These are phyloP conservation scores for Bombylius major DNA, from an alignment of 2,888 invertebrate species.

Conservation along the genomic window DNA sequence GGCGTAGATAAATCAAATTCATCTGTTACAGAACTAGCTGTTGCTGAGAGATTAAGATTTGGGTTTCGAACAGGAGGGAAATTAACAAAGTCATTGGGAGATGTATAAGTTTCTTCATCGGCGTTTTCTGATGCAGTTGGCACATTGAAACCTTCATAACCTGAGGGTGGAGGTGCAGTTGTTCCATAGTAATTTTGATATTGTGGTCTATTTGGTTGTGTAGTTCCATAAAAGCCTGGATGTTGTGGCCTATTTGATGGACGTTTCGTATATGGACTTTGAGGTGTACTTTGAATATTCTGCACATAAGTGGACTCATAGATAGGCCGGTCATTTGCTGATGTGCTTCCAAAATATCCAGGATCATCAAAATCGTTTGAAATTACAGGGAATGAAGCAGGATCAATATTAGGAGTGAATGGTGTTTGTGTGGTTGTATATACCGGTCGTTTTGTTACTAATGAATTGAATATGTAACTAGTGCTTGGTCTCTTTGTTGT, in stretches of 20 bases:
- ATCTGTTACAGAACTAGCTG: conserved; percentile 40
- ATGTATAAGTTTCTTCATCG: conserved; percentile 48
- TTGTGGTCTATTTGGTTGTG: conserved; percentile 24
- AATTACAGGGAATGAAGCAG: conserved; percentile 19
- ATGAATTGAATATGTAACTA: conserved; percentile 33
- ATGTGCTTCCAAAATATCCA: conserved; percentile 28
- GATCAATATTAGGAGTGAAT: not conserved
- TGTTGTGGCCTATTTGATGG: conserved; percentile 31
- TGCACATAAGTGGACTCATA: not conserved
- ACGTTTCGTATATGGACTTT: conserved; percentile 22
- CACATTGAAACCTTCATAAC: conserved; percentile 31
- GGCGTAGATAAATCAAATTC: conserved; percentile 62
- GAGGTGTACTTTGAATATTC: conserved; percentile 12
- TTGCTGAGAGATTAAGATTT: conserved; percentile 56
- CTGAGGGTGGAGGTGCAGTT: conserved; percentile 24
- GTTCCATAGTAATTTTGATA: conserved; percentile 33
- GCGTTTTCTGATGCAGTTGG: conserved; percentile 24
- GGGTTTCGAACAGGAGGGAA: conserved; percentile 81
- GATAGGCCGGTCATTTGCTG: conserved; percentile 12
- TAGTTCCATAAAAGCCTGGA: conserved; percentile 30
- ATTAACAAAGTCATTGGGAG: conserved; percentile 57
- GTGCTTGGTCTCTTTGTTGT: conserved; percentile 32
- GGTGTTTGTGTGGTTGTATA: conserved; percentile 11
- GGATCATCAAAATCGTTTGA: conserved; percentile 36
- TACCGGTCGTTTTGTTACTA: conserved; percentile 25